Base-by-base conservation (phyloP, 2,113 vertebrate genomes). In the Oreochromis tanganicae region DNA sequence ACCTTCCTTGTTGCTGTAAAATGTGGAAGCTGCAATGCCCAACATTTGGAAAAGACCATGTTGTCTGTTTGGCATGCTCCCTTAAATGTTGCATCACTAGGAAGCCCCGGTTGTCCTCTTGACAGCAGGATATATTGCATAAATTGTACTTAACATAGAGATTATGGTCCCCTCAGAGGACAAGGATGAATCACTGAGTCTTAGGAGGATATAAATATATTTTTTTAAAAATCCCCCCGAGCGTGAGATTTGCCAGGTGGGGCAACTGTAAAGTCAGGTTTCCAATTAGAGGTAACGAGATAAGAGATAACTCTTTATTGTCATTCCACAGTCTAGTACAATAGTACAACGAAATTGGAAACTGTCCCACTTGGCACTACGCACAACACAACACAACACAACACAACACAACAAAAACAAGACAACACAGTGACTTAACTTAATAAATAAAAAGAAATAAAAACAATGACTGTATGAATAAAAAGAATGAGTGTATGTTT, bases 151-250 rank as follows among this genome's bases (percentile, higher is more conserved):
- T 66, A 5, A 66, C 10, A 0, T 66, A n/a, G 19, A 66, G 61
- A 66, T 38, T 66, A 38, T 66, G 34, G 0, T 27, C 9, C 4
- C 32, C 32, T 36, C 59, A 63, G 17, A 36, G 32, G 61, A 66
- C 32, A 66, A 66, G 32, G 17, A 38, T 38, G 61, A 36, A 66
- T 66, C 36, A 10, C 32, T 32, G 27, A 61, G 57, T 9, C 57
- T 1, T 36, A 38, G 9, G 9, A 36, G 61, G 32, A 38, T 38
- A 66, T 1, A 36, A 66, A 36, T 36, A 4, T 34, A 0, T 66
- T 7, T 24, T 36, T 36, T 3, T 0, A 0, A 1, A 34, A 63
- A 19, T 63, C 0, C 9, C 61, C 17, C 61, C 0, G 17, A n/a
- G 32, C 32, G 34, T n/a, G 61, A 38, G 32, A 38, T 38, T 38